A percentile compares a stretch with the other conserved stretches of the same genome.
phyloP scores from a whole-genome alignment of 2,113 vertebrate species.

The Tachycineta bicolor region DNA sequence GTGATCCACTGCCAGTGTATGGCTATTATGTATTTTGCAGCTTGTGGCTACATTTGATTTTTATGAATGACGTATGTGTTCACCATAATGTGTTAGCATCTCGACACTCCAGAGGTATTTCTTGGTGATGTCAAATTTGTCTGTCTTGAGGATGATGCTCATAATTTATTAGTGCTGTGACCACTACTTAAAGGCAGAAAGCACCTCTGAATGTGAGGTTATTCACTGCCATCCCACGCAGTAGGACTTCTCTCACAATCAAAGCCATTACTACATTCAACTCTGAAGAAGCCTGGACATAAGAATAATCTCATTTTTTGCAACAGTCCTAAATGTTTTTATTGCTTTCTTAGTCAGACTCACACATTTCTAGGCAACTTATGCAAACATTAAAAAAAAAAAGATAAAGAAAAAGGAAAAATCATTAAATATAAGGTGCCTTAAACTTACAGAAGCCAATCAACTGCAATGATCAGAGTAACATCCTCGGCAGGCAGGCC shows the following conservation, averaged over 20 bases:
- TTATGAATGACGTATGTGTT: neutral
- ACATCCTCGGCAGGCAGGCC: conserved; percentile 93
- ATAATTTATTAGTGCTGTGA: neutral
- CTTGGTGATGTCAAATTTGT: neutral
- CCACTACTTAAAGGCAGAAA: neutral
- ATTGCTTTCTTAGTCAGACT: neutral
- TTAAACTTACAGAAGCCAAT: conserved; percentile 96
- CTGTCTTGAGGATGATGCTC: neutral
- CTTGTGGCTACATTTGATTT: neutral
- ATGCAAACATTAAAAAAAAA: neutral
- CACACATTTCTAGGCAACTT: neutral
- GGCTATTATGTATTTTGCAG: neutral
- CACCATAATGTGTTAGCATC: neutral
- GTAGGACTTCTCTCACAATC: neutral
- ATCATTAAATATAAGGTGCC: neutral
- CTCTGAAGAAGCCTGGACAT: neutral
- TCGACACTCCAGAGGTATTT: neutral
- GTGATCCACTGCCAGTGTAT: neutral
- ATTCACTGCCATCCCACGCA: neutral
- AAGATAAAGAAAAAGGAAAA: neutral
- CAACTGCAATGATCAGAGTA: conserved; percentile 94
- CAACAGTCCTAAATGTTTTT: neutral
- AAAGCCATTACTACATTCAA: neutral
- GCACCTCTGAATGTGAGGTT: neutral
- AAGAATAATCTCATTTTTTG: neutral